A percentile compares a stretch with the other conserved stretches of the same genome.
phyloP scores from a whole-genome alignment of 2,888 invertebrate species.

The Tetheella fluctuosa region DNA sequence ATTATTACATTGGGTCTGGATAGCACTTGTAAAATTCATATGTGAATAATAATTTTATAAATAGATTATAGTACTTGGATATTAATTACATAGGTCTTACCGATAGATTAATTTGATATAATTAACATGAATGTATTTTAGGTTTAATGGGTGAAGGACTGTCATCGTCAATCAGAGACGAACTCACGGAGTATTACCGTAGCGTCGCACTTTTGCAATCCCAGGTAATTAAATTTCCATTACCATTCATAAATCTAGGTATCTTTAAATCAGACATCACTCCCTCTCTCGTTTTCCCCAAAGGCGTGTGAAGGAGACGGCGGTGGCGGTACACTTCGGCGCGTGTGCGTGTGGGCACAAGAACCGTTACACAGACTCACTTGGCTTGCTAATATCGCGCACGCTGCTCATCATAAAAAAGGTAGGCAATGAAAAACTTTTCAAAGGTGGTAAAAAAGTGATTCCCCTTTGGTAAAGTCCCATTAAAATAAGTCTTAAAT shows the following conservation, averaged over 20 bases:
- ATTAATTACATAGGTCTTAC: no score
- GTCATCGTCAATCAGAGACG: slow-evolving; percentile 91
- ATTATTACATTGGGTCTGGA: neutral
- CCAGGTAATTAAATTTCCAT: slow-evolving; percentile 83
- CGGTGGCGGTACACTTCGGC: slow-evolving; percentile 86
- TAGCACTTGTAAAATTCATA: neutral
- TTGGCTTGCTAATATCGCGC: slow-evolving; percentile 92
- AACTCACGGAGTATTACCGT: slow-evolving; percentile 94
- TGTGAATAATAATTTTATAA: no score
- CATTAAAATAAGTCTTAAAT: no score
- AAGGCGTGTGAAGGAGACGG: slow-evolving; percentile 70
- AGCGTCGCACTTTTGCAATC: slow-evolving; percentile 94
- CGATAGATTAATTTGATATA: no score
- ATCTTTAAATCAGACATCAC: slow-evolving; percentile 3
- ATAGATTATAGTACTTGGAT: neutral
- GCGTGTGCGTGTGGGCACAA: slow-evolving; percentile 91
- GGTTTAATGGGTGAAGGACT: slow-evolving; percentile 94
- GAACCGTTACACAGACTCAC: slow-evolving; percentile 92
- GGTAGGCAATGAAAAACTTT: no score
- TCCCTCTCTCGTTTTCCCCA: neutral
- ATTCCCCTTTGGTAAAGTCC: no score
- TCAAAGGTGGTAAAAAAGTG: neutral
- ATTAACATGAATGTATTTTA: slow-evolving; percentile 30
- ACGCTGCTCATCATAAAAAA: slow-evolving; percentile 91
- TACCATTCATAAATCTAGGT: neutral